phyloP scores from a whole-genome alignment of 2,797 vertebrate genomes.

The Chaunax sp. region DNA sequence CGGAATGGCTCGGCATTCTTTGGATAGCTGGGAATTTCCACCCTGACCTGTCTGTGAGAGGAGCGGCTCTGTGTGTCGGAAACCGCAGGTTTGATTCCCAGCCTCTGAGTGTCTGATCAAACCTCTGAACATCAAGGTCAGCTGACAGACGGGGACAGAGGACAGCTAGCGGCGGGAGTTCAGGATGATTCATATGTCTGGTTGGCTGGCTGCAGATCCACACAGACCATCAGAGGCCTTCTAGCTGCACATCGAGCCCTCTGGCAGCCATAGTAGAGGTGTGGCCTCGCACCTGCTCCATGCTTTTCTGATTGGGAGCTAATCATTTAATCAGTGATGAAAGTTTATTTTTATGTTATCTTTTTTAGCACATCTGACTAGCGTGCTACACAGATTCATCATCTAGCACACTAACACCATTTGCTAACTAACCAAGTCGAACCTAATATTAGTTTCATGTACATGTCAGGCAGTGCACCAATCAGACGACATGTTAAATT shows the following conservation, averaged over 20 bases:
- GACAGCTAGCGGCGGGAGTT: background rate
- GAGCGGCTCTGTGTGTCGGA: constrained; percentile 15
- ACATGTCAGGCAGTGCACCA: background rate
- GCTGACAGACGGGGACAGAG: constrained; percentile 38
- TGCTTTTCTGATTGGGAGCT: too few relatives aligned
- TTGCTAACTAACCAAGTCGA: too few relatives aligned
- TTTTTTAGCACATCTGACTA: background rate
- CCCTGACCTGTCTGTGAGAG: constrained; percentile 33
- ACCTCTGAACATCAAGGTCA: constrained; percentile 35
- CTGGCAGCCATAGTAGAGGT: constrained; percentile 31
- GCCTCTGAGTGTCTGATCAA: constrained; percentile 26
- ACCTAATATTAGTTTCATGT: background rate
- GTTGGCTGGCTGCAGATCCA: constrained; percentile 20
- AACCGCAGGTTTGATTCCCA: constrained; percentile 53
- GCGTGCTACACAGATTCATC: background rate
- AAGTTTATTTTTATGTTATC: background rate
- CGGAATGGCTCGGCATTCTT: constrained; percentile 58
- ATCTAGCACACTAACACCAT: background rate
- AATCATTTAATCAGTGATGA: background rate
- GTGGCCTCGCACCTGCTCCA: too few relatives aligned
- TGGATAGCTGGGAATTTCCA: constrained; percentile 70
- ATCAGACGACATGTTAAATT: background rate
- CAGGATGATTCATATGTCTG: constrained; percentile 6
- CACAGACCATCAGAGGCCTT: constrained; percentile 18
- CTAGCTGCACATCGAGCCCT: constrained; percentile 11